These are phyloP conservation scores for Camarhynchus parvulus DNA, from an alignment of 2,113 vertebrate genomes.

Conservation along the genomic window DNA sequence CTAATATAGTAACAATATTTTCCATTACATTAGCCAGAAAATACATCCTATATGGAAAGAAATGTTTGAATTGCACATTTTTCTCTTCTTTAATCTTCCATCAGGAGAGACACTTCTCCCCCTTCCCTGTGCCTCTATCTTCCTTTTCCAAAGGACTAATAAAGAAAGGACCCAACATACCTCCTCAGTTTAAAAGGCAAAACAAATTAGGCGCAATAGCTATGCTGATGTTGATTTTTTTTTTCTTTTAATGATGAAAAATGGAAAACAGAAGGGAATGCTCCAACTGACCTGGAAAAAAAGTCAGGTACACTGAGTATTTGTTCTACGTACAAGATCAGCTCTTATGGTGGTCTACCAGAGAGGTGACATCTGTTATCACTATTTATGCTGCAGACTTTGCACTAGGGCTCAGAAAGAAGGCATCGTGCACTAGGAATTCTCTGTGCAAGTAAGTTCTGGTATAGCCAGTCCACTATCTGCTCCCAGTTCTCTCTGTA, in stretches of 20 bases:
- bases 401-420: not conserved
- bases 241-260: not conserved
- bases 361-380: not conserved
- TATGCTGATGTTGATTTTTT: not conserved
- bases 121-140: not conserved
- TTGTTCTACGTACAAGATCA: not conserved
- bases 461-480: not conserved
- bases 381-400: not conserved
- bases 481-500: not conserved
- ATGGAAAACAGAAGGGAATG: not conserved
- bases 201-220: not conserved
- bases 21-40: not conserved
- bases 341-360: not conserved
- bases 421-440: rapidly evolving
- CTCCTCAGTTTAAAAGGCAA: not conserved
- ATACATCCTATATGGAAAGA: not conserved
- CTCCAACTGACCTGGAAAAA: not conserved
- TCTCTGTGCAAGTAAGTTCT: not conserved
- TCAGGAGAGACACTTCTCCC: not conserved
- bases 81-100: not conserved
- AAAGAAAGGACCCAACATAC: not conserved
- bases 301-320: not conserved
- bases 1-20: not conserved
- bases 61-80: not conserved
- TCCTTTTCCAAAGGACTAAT: not conserved